phyloP scores from a whole-genome alignment of 2,888 invertebrate genomes.

The Agriopis marginaria region DNA sequence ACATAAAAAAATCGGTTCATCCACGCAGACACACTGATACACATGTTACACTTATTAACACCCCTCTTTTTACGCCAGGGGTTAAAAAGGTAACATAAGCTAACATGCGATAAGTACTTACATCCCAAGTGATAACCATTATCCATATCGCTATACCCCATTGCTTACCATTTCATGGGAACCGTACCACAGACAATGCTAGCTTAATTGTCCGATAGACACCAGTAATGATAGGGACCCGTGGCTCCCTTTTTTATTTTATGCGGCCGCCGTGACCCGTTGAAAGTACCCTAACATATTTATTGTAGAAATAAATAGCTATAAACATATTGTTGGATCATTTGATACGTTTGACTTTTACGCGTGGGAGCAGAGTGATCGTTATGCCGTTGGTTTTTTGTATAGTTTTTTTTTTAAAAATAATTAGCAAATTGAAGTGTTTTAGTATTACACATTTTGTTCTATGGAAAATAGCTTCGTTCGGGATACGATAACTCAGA shows the following conservation, averaged over 20 bases:
- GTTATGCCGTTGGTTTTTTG: constrained; percentile 38
- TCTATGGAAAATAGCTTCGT: too few relatives aligned
- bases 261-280: constrained; percentile 74
- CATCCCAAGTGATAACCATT: constrained; percentile 22
- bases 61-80: too few relatives aligned
- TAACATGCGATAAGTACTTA: constrained; percentile 1
- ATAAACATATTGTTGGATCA: constrained; percentile 77
- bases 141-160: constrained; percentile 14
- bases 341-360: constrained; percentile 72
- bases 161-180: constrained; percentile 73
- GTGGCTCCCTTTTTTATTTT: constrained; percentile 63
- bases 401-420: too few relatives aligned
- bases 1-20: too few relatives aligned
- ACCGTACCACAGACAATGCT: constrained; percentile 75
- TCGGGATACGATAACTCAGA: too few relatives aligned
- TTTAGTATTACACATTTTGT: too few relatives aligned
- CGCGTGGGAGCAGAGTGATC: constrained; percentile 68
- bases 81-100: background rate
- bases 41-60: too few relatives aligned
- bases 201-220: constrained; percentile 83
- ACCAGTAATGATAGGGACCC: constrained; percentile 72
- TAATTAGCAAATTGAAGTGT: too few relatives aligned
- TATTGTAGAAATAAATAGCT: constrained; percentile 78
- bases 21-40: too few relatives aligned
- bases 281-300: constrained; percentile 73